A percentile compares a stretch with the other conserved stretches of the same genome.
Evolutionary conservation across 2,888 invertebrate genomes (phyloP).

Genomic region (Odontothrips loti): DNA sequence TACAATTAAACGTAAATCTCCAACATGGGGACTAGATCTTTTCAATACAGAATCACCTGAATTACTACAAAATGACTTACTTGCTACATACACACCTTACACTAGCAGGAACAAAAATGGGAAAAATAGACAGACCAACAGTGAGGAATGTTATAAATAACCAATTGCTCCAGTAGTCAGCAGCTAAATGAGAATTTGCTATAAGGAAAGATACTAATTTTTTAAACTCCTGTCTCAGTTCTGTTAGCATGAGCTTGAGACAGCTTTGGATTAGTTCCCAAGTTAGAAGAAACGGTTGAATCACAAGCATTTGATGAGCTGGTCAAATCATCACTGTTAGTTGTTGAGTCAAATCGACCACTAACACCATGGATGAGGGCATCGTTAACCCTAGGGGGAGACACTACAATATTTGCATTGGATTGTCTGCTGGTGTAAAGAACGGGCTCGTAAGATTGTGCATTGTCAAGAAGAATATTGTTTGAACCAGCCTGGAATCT

Average conservation of each 20-base stretch:
- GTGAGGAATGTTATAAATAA: no score
- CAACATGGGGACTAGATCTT: not conserved
- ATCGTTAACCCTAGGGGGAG: not conserved
- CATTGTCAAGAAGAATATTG: constrained; percentile 74
- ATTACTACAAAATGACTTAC: no score
- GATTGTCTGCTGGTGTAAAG: constrained; percentile 55
- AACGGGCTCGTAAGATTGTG: constrained; percentile 57
- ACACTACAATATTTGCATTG: not conserved
- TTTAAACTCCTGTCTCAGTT: not conserved
- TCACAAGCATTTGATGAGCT: not conserved
- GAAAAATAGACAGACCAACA: not conserved
- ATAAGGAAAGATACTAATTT: not conserved
- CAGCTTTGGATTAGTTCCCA: not conserved
- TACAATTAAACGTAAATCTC: not conserved
- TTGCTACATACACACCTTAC: no score
- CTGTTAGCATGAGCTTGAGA: not conserved
- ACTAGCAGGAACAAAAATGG: not conserved
- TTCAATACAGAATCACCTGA: not conserved
- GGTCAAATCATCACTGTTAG: not conserved
- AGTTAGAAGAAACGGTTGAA: not conserved
- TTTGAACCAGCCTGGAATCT: constrained; percentile 72
- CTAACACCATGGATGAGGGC: not conserved
- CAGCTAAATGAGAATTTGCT: not conserved
- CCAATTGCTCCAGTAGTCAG: no score
- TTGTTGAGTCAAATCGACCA: not conserved